Evolutionary conservation across 2,797 vertebrate species (phyloP).

Genomic region (Chromobotia macracanthus): DNA sequence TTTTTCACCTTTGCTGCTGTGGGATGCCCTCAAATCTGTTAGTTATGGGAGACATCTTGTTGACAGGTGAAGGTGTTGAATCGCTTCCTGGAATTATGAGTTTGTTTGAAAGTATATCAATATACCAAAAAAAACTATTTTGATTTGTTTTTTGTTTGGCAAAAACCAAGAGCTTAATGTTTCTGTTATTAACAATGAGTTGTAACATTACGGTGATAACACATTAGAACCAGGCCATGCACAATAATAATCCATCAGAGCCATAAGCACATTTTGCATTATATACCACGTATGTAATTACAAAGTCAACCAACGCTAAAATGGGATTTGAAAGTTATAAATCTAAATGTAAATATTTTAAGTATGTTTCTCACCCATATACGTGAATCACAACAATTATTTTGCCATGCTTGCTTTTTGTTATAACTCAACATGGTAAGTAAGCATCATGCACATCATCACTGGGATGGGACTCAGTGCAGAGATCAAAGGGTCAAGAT

Average conservation of each 20-base stretch:
- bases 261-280: background rate
- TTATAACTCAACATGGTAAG: constrained; percentile 15
- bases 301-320: background rate
- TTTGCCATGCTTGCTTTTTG: too few species aligned
- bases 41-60: constrained; percentile 84
- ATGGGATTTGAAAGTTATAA: too few species aligned
- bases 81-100: constrained; percentile 86
- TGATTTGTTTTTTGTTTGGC: background rate
- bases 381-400: background rate
- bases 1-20: constrained; percentile 92
- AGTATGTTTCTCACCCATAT: background rate
- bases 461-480: constrained; percentile 11
- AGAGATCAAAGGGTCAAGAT: constrained; percentile 8
- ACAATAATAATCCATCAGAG: constrained; percentile 24
- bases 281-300: background rate
- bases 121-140: background rate
- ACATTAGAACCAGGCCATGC: constrained; percentile 22
- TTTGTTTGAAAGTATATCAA: constrained; percentile 41
- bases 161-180: background rate
- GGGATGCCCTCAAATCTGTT: constrained; percentile 97
- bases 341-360: too few species aligned
- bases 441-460: constrained; percentile 47
- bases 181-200: background rate
- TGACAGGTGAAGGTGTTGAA: constrained; percentile 85
- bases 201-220: background rate